Evolutionary conservation across 1,140 invertebrate species (phyloP), one percentile per base, ranked within the genome.

Genomic region (Drosophila busckii): DNA sequence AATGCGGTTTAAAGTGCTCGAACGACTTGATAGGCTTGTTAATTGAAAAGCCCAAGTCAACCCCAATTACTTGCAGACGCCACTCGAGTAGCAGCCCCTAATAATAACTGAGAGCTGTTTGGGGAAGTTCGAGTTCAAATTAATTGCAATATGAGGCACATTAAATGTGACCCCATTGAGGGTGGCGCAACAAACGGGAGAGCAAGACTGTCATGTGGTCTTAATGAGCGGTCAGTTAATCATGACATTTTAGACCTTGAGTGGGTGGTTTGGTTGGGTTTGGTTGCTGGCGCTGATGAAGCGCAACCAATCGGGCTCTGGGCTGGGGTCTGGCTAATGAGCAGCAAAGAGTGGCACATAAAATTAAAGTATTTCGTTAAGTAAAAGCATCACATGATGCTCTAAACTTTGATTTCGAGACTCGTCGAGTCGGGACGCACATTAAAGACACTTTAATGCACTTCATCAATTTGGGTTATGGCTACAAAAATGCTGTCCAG

Each of bases 191-290:
- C 10, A n/a, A 4, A 15, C 5, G 6, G 5, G 9, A 12, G 10
- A 19, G 9, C 20, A 29, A 61, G 23, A 55, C 29, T 67, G 56
- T 66, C 63, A 63, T 70, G 46, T 68, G 71, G 52, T 40, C 37
- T 50, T 78, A 80, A 78, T 78, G 71, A 80, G 73, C 41, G 73
- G 73, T 64, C 73, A 78, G 68, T 78, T 78, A 71, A 80, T 78
- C 71, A 78, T 76, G 55, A 66, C 41, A 70, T 70, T 70, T 40
- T 35, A 69, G 41, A 44, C 42, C n/a, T n/a, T 19, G 22, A 8
- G 22, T 9, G 15, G 26, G 22, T 37, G 20, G 3, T 12, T 17
- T 13, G 16, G 29, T 7, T 28, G 16, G 13, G 3, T 17, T n/a
- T 17, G 7, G 28, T 16, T 23, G 25, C 31, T 15, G 23, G 4